Conservation (phyloP, 2,797 vertebrate species). For the Esox lucius region DNA sequence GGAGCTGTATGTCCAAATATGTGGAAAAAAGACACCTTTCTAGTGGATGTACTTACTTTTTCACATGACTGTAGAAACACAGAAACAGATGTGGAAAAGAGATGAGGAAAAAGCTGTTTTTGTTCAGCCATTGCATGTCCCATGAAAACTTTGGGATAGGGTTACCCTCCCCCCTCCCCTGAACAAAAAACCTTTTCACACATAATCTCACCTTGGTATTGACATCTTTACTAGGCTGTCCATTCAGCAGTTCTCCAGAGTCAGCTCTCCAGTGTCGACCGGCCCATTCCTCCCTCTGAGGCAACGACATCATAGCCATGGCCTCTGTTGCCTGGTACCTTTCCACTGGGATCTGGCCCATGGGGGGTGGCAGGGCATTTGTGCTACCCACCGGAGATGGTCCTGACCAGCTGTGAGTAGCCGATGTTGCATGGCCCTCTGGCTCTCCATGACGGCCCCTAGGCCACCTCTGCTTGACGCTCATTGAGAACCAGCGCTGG, state of each 20-base stretch:
- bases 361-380: conserved; percentile 78
- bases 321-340: conserved; percentile 81
- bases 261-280: conserved; percentile 76
- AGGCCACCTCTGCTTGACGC: conserved; percentile 84
- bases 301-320: conserved; percentile 66
- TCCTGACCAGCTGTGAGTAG: conserved; percentile 76
- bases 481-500: conserved; percentile 86
- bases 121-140: neutral
- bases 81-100: conserved; percentile 44
- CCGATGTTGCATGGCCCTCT: conserved; percentile 75
- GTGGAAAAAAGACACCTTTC: no score
- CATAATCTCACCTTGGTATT: conserved; percentile 59
- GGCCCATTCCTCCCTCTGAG: conserved; percentile 82
- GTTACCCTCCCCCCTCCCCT: no score
- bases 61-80: conserved; percentile 18
- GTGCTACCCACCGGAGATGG: conserved; percentile 71
- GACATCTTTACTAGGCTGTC: conserved; percentile 59
- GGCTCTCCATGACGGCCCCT: conserved; percentile 76
- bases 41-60: no score
- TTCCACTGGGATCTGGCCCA: conserved; percentile 87
- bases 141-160: neutral
- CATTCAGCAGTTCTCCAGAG: conserved; percentile 67
- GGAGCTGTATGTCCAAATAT: no score
- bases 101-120: neutral
- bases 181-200: no score